Conservation (phyloP, 2,113 vertebrate species). For the Indicator indicator region DNA sequence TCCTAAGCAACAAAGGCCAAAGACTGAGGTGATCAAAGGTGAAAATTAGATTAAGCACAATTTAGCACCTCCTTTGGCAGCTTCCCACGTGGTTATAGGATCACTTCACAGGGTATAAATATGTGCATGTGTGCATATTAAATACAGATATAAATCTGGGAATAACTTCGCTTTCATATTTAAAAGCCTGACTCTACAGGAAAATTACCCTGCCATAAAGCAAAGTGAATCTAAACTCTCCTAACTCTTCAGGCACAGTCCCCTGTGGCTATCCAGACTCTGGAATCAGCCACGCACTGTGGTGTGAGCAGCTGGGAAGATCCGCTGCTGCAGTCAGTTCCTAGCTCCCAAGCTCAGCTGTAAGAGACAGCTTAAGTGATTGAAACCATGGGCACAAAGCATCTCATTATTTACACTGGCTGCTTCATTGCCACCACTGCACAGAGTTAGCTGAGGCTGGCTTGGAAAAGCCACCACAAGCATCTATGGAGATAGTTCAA, state of each 20-base stretch:
- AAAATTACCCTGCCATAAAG: not conserved
- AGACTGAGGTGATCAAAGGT: constrained; percentile 3
- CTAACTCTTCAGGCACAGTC: not conserved
- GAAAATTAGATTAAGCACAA: not conserved
- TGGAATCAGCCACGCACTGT: fast-evolving
- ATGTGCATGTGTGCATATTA: not conserved
- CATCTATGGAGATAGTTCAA: not conserved
- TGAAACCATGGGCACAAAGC: not conserved
- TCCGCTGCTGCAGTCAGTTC: not conserved
- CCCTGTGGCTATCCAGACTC: not conserved
- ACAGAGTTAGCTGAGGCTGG: not conserved
- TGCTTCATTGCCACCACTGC: not conserved
- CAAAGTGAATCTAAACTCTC: not conserved
- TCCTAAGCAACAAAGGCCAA: not conserved
- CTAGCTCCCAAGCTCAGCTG: not conserved
- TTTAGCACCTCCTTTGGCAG: not conserved
- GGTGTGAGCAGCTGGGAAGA: not conserved
- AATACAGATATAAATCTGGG: not conserved
- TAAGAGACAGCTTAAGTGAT: not conserved
- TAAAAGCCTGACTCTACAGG: not conserved
- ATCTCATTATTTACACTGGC: constrained; percentile 13
- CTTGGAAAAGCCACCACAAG: not conserved
- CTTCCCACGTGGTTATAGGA: not conserved
- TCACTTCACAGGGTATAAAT: not conserved
- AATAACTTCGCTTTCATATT: not conserved